Evolutionary conservation across 2,888 invertebrate genomes (phyloP), one percentile per base, ranked within the genome.

Genomic region (Diaprepes abbreviatus): DNA sequence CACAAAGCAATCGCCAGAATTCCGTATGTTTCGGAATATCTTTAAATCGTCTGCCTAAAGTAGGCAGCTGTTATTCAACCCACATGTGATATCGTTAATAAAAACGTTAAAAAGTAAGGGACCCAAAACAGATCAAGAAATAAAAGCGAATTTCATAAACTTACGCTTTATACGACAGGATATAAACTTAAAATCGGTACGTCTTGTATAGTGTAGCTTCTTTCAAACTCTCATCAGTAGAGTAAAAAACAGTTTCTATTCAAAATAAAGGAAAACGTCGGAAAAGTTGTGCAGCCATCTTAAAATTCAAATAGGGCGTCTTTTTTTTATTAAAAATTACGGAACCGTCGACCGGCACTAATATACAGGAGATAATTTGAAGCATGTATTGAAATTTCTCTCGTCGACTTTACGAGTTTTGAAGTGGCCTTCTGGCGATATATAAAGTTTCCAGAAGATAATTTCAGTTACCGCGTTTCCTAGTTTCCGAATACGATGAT

Each of bases 321-420:
- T 5, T 48, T 48, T 5, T 48, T 48, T 48, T 48, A 48, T 24
- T 48, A 48, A 48, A 45, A 48, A 48, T 24, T n/a, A 5, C 48
- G 48, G 14, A 48, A 48, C 48, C 12, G 48, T 7, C 12, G 48
- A 48, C 24, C 24, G 14, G 48, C 48, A 12, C 48, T 48, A 48
- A 48, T 48, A 48, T 28, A 48, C 48, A 28, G 28, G n/a, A 48
- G 24, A 48, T 48, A 48, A 48, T 48, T 48, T 48, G 12, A 24
- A 12, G 12, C 24, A n/a, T 14, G 48, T 48, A 48, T 48, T 48
- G 24, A 48, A 48, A 48, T 48, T 28, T 28, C 28, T n/a, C 6
- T 28, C 7, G 19, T n/a, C 48, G 48, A 48, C 28, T 48, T 48
- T 48, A 48, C 48, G 48, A 48, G 48, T 48, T 48, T 48, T 28